Percentiles rank a stretch among this genome's conserved stretches.
Conservation (phyloP, 1,140 invertebrate species). For the Pantala flavescens region DNA sequence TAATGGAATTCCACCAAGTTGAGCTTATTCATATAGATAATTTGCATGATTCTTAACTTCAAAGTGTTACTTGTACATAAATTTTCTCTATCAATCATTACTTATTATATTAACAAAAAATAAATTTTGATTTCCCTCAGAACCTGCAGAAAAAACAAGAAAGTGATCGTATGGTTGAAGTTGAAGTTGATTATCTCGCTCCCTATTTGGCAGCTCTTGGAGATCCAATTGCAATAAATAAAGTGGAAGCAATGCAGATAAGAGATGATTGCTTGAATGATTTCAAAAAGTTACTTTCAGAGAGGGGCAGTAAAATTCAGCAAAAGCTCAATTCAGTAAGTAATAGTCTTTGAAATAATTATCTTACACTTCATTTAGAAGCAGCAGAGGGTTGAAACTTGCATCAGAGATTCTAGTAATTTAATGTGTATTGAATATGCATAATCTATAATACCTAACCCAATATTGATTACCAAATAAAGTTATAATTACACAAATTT, state of each 20-base stretch:
- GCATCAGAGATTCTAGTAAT: constrained; percentile 13
- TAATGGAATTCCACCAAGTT: no score
- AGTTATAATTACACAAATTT: no score
- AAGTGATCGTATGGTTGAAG: constrained; percentile 29
- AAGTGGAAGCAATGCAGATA: constrained; percentile 33
- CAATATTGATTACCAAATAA: not conserved
- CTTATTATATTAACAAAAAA: not conserved
- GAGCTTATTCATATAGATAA: no score
- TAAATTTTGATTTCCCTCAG: constrained; percentile 25
- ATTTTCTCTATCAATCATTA: not conserved
- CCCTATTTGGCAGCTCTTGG: constrained; percentile 44
- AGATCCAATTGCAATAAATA: constrained; percentile 30
- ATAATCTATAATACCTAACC: not conserved
- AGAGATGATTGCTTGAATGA: constrained; percentile 43
- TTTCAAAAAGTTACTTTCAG: constrained; percentile 38
- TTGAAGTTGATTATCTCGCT: constrained; percentile 41
- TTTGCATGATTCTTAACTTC: no score
- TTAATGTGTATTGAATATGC: not conserved
- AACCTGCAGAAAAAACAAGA: constrained; percentile 32
- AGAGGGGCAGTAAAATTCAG: constrained; percentile 42
- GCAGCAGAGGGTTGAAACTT: not conserved
- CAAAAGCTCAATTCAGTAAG: constrained; percentile 36
- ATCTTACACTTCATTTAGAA: not conserved
- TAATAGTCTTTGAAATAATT: constrained; percentile 13
- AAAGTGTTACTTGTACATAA: not conserved